Base-by-base conservation (phyloP, 2,888 invertebrate genomes). In the Rhodophaea formosa region DNA sequence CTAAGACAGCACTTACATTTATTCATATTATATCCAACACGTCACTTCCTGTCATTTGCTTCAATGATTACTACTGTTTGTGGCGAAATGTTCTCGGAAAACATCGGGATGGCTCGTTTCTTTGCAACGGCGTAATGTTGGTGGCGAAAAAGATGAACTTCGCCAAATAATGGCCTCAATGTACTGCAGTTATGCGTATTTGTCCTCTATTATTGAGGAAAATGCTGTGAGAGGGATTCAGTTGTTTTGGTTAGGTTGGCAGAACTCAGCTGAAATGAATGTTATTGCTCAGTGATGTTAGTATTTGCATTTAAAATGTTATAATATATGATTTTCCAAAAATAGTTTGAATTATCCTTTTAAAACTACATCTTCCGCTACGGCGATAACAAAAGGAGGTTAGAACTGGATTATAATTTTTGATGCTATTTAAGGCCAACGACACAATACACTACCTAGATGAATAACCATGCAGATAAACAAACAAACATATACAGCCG, bases 141-240 rank as follows among this genome's bases (percentile, higher is more conserved):
- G 51, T 51, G 32, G 35, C 39, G 51, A 51, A 51, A 51, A 51
- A 51, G 51, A 51, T 51, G 51, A 39, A 35, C 12, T 51, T 17
- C 12, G 17, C 14, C 8, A 49, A 51, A 51, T 51, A 12, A 51
- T 51, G 35, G 10, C 35, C 6, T 15, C 35, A 35, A 51, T 39
- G 35, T 12, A 51, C 51, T 35, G 17, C 51, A 35, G 35, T 35
- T 51, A 51, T 51, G 51, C 16, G 51, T 51, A 10, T 16, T 51
- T 51, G 10, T 10, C 15, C 17, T 12, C 15, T 17, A 39, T 16
- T 51, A 51, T 51, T 39, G 35, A 39, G 51, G 51, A 51, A 51
- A 51, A 51, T 39, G 35, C 10, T 35, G 10, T 16, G 35, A 35
- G 14, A 17, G 35, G 10, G 16, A 16, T 35, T 35, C 15, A 10